Evolutionary conservation across 2,888 invertebrate species (phyloP).

Genomic region (Petrolisthes manimaculis): DNA sequence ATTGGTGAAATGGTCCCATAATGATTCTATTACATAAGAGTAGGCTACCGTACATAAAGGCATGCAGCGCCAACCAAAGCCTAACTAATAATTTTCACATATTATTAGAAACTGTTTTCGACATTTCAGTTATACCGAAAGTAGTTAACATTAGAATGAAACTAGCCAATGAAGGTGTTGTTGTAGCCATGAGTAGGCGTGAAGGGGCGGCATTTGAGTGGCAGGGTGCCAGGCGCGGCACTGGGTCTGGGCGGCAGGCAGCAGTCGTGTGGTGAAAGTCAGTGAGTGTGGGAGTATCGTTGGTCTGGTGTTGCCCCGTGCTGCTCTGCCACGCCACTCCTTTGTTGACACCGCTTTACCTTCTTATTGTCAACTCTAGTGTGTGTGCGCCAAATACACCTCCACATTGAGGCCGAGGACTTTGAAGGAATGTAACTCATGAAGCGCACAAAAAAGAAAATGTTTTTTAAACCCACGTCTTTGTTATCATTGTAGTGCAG

Average conservation of each 20-base stretch:
- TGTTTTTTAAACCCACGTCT: neutral
- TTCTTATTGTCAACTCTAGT: neutral
- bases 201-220: neutral
- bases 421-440: neutral
- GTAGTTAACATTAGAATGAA: neutral
- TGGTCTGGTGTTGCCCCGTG: neutral
- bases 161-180: neutral
- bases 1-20: too few species aligned
- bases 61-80: too few species aligned
- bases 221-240: neutral
- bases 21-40: too few species aligned
- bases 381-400: neutral
- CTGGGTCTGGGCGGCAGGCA: neutral
- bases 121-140: too few species aligned
- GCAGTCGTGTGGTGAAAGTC: conserved; percentile 6
- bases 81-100: too few species aligned
- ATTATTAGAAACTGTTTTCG: too few species aligned
- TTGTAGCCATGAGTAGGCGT: conserved; percentile 2
- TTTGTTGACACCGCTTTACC: neutral
- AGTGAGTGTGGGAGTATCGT: conserved; percentile 5
- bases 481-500: neutral
- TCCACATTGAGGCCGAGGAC: neutral
- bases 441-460: neutral
- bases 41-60: too few species aligned
- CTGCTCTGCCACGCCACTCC: neutral